Conservation (phyloP, 2,888 invertebrate genomes). For the Phortica magna region DNA sequence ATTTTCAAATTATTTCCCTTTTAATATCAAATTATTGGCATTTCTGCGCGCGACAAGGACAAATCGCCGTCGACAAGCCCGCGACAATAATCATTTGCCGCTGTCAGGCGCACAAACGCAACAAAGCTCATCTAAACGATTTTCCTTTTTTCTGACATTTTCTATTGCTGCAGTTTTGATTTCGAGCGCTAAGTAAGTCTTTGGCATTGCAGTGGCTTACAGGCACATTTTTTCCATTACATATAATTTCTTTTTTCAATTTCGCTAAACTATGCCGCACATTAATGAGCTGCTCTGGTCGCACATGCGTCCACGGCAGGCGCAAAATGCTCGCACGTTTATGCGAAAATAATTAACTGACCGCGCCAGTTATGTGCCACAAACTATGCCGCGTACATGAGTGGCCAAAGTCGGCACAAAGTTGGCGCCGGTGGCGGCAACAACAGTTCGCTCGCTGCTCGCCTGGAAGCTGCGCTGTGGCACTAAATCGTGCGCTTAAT, state of each 20-base stretch:
- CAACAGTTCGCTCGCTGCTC: background rate
- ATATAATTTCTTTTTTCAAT: background rate
- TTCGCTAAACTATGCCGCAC: slow-evolving; percentile 2
- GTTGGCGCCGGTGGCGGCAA: background rate
- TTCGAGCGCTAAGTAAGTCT: too few species aligned
- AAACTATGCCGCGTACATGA: background rate
- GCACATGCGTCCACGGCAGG: background rate
- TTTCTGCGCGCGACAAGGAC: background rate
- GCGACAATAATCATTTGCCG: slow-evolving; percentile 11
- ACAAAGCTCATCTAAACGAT: background rate
- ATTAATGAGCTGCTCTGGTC: background rate
- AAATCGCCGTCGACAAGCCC: background rate
- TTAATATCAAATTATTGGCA: slow-evolving; percentile 22
- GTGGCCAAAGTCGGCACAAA: background rate
- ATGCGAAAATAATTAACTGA: slow-evolving; percentile 35
- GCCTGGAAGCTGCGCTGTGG: background rate
- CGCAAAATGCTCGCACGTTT: background rate
- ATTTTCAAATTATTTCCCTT: slow-evolving; percentile 27
- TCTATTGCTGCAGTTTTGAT: background rate
- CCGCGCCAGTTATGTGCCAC: background rate
- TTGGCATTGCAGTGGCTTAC: background rate
- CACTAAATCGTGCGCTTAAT: slow-evolving; percentile 39
- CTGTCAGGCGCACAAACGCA: slow-evolving; percentile 10
- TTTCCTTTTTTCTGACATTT: background rate
- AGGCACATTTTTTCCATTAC: background rate